Percentiles rank a stretch among this genome's conserved stretches.
Conservation (phyloP, 2,888 invertebrate species). For the Drosophila limbata region DNA sequence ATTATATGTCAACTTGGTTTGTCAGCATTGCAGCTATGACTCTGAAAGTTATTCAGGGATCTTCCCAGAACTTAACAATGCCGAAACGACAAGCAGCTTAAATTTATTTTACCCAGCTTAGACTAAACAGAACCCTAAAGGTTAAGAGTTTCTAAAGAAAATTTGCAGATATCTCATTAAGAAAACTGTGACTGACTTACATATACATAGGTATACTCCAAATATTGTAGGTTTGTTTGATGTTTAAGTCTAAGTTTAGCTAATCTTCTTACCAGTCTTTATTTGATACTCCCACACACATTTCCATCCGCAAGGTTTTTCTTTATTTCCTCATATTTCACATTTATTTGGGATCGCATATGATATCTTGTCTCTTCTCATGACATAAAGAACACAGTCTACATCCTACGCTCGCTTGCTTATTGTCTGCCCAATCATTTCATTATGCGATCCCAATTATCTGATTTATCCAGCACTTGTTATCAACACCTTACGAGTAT, state of each 20-base stretch:
- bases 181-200: too few species aligned
- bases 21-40: slow-evolving; percentile 1
- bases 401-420: slow-evolving; percentile 12
- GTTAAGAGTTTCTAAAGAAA: not conserved
- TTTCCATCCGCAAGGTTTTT: not conserved
- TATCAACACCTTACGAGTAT: slow-evolving; percentile 48
- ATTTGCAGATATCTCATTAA: not conserved
- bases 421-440: slow-evolving; percentile 36
- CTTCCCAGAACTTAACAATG: slow-evolving; percentile 13
- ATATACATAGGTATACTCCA: too few species aligned
- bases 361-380: slow-evolving; percentile 2
- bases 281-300: too few species aligned
- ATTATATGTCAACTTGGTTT: slow-evolving; percentile 37
- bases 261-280: not conserved
- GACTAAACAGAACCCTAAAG: not conserved
- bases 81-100: not conserved
- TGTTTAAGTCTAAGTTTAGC: not conserved
- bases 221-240: not conserved
- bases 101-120: not conserved
- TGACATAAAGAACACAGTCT: not conserved
- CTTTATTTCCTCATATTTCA: not conserved
- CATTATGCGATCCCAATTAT: slow-evolving; percentile 51
- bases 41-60: not conserved
- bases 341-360: not conserved
- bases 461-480: slow-evolving; percentile 54